Base-by-base conservation (phyloP, 2,888 invertebrate species). In the Dasysyrphus albostriatus region DNA sequence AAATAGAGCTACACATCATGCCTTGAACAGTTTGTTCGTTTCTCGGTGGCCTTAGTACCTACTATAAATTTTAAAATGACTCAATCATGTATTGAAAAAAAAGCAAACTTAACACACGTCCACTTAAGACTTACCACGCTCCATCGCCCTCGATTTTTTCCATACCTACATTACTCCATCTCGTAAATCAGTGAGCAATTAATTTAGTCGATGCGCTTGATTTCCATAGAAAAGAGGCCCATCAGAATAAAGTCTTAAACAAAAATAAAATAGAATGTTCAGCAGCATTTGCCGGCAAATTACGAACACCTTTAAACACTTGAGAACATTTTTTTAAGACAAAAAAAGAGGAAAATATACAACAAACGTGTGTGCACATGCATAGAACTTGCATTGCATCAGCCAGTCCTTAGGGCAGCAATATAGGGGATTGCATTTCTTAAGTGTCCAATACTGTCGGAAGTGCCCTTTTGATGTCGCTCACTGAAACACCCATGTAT, bases 111-210 rank as follows among this genome's bases (percentile, higher is more conserved):
- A 73, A 81, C 81, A 78, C 81, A 78, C 85, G 77, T 63, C 85
- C 85, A 81, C 85, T 85, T 82, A 81, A 78, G 81, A 78, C 63
- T 65, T 77, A 85, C 56, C 85, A 85, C 77, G 81, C 85, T 81
- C 77, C 77, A 81, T 85, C 74, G 58, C 77, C 56, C 73, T 63
- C 54, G 19, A 77, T 39, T 69, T 67, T 37, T 73, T 58, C 47
- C 29, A 37, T 59, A 12, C 5, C 12, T 32, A 32, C 54, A 12
- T 59, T 82, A 58, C 77, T 44, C 14, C 72, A 58, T 61, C 74
- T 79, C 83, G 74, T 87, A 83, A 87, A 87, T 87, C 87, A 83
- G 78, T 76, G 79, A 87, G 79, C 79, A 87, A 87, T 87, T 87
- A 87, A 87, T 83, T 76, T 82, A 34, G 78, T 78, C 87, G 83